Evolutionary conservation across 2,797 vertebrate genomes (phyloP), one percentile per base, ranked within the genome.

Genomic region (Acrossocheilus fasciatus): DNA sequence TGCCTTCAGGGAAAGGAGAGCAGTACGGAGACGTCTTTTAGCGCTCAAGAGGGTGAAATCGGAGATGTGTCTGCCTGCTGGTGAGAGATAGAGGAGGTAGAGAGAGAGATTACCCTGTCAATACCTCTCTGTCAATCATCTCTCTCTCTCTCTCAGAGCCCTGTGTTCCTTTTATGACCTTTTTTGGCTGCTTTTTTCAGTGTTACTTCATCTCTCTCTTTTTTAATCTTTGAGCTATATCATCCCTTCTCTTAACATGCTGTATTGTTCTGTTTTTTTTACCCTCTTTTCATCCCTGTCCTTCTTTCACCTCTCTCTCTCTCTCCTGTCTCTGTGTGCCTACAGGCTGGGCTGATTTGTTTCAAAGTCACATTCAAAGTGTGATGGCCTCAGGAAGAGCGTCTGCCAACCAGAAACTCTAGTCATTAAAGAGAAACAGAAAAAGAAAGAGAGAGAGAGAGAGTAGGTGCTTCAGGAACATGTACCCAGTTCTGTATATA

Each of bases 11-110:
- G 90, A 93, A 91, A 91, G 86, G 23, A 50, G 90, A 92, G 92
- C 92, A 93, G 91, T 94, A 94, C 93, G 93, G 91, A 94, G 93
- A 94, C 93, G 93, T 94, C 91, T 96, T 89, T 93, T 95, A 93
- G 88, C 80, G 66, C 83, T 78, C 70, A 81, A 87, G 83, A 84
- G 92, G 91, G 89, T 90, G 96, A 95, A 96, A 96, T 92, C 83
- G 90, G 95, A 96, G 94, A 91, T 92, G 94, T 89, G 91, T 91
- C 91, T 94, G 89, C 90, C 90, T 93, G 92, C 93, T 94, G 94
- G 93, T 94, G 94, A 95, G 93, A 93, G 91, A 87, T 64, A 78
- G 91, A 86, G 81, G 88, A 91, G 91, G 92, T n/a, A 92, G 90
- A 91, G 91, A 91, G 88, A 92, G 92, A 93, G 92, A 95, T 96